Conservation (phyloP, 2,797 vertebrate genomes). For the Falco berigora region DNA sequence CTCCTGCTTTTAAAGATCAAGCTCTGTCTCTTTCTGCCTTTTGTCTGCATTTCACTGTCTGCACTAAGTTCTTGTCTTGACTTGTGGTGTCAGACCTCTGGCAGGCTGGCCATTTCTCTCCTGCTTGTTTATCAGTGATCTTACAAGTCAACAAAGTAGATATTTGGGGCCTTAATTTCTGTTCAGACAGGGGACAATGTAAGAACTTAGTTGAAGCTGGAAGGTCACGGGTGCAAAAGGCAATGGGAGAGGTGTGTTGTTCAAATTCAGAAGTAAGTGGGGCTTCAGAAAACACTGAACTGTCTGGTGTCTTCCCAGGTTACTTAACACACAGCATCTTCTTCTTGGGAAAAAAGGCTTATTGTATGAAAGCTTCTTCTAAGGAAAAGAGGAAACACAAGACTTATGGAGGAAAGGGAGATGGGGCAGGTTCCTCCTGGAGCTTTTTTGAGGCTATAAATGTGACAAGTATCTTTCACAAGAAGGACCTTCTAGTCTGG, state of each 20-base stretch:
- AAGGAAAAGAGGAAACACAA: background rate
- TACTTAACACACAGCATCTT: background rate
- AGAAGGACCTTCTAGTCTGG: background rate
- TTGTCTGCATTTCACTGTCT: background rate
- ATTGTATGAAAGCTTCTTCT: background rate
- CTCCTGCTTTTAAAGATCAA: conserved; percentile 25
- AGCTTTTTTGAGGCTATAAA: background rate
- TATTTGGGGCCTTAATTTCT: background rate
- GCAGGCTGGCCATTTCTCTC: background rate
- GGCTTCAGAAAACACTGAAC: background rate
- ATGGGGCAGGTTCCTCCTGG: background rate
- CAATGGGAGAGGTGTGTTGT: background rate
- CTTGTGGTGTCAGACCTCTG: background rate
- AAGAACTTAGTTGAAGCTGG: background rate
- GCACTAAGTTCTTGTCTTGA: background rate
- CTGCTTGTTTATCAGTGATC: background rate
- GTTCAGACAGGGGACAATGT: background rate
- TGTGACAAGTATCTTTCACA: background rate
- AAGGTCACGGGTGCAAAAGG: background rate
- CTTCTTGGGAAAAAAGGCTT: background rate
- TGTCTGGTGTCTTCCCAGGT: background rate
- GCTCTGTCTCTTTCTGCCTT: background rate
- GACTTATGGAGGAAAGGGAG: background rate
- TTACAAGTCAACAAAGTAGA: background rate
- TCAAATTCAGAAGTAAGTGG: background rate